phyloP scores from a whole-genome alignment of 2,888 invertebrate species.

The Tenthredo notha region DNA sequence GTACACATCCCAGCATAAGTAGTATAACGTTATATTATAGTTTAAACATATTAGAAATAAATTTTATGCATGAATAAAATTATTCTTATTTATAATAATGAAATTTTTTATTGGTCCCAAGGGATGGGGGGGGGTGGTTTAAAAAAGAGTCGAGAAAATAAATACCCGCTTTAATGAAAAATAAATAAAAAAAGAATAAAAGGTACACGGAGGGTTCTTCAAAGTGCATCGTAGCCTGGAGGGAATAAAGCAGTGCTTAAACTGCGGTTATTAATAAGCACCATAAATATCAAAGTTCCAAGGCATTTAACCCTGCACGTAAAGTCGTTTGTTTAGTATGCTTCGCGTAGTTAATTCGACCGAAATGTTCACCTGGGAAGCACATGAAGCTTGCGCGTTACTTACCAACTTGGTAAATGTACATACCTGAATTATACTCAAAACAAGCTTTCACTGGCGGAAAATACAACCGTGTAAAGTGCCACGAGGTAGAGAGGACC shows the following conservation, averaged over 20 bases:
- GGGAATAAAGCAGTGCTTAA: slow-evolving; percentile 15
- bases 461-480: not conserved
- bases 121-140: no score
- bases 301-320: slow-evolving; percentile 30
- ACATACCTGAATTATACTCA: slow-evolving; percentile 16
- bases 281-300: slow-evolving; percentile 6
- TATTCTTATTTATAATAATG: not conserved
- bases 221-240: not conserved
- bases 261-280: slow-evolving; percentile 19
- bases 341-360: slow-evolving; percentile 29
- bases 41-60: not conserved
- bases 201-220: not conserved
- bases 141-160: not conserved
- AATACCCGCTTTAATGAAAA: not conserved
- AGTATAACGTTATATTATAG: not conserved
- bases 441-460: not conserved
- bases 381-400: not conserved
- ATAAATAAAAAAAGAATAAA: not conserved
- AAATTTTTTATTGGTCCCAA: not conserved
- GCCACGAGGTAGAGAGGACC: not conserved
- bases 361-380: slow-evolving; percentile 27
- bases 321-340: slow-evolving; percentile 33
- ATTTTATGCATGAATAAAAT: not conserved
- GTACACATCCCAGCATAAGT: not conserved
- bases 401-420: not conserved